Evolutionary conservation across 2,888 invertebrate species (phyloP).

Genomic region (Drosophila maculinotata): DNA sequence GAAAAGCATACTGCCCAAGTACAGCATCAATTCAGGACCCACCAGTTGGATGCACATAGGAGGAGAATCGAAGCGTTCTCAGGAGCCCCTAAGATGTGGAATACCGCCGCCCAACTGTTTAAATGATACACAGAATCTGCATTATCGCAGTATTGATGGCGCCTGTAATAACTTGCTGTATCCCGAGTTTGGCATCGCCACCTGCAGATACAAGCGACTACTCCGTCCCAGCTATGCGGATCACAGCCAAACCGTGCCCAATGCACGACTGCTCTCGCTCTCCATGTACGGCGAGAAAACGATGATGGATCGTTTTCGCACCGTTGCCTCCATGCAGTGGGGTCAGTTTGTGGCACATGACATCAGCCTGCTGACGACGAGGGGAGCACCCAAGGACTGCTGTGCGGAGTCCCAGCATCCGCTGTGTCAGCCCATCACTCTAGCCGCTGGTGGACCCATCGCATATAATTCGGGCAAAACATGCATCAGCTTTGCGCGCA

Average conservation of each 20-base stretch:
- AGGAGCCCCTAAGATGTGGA: constrained; percentile 60
- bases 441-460: constrained; percentile 87
- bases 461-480: constrained; percentile 85
- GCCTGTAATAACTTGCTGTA: constrained; percentile 78
- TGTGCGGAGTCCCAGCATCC: constrained; percentile 62
- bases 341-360: constrained; percentile 81
- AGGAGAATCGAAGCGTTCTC: too few relatives aligned
- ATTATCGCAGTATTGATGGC: constrained; percentile 78
- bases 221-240: constrained; percentile 67
- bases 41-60: constrained; percentile 30
- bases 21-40: constrained; percentile 17
- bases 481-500: constrained; percentile 89
- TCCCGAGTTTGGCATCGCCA: constrained; percentile 67
- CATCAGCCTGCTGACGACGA: constrained; percentile 57
- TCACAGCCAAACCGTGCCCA: constrained; percentile 66
- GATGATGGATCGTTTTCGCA: constrained; percentile 65
- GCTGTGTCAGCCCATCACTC: constrained; percentile 85
- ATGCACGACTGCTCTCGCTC: constrained; percentile 74
- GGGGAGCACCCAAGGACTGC: constrained; percentile 72
- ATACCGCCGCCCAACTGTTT: constrained; percentile 68
- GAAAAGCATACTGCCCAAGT: constrained; percentile 48
- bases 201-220: constrained; percentile 66
- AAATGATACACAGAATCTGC: constrained; percentile 64
- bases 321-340: constrained; percentile 78
- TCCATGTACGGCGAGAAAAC: constrained; percentile 76